Evolutionary conservation across 2,113 vertebrate genomes (phyloP), one percentile per base, ranked within the genome.

Genomic region (Ageneiosus marmoratus): DNA sequence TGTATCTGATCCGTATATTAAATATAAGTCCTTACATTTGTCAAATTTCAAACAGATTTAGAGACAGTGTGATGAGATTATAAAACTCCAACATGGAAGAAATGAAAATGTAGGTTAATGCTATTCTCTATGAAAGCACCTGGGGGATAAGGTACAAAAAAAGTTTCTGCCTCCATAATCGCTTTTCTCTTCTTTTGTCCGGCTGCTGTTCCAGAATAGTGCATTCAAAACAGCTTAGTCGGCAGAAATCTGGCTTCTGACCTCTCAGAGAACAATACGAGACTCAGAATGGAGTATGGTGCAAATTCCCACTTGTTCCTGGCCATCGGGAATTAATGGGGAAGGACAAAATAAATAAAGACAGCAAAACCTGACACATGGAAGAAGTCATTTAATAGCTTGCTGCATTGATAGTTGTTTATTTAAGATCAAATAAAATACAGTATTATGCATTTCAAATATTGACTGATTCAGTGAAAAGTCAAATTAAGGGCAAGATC

Each of bases 131-230:
- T 77, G 51, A 77, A 29, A 22, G 32, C 75, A 58, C 53, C 53
- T 77, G 53, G 55, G 73, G 75, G 75, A 77, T n/a, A 77, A 58
- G 53, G 53, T 77, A 77, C 12, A 77, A 77, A 77, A 55, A 9
- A 76, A 58, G 75, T 60, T 77, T 77, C 44, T 77, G 75, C 75
- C n/a, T 58, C 16, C 53, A 58, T 56, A 76, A 76, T 76, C 73
- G 10, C 16, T 58, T 58, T 41, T 41, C 50, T 55, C 22, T 44
- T 58, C 34, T 58, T 58, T 53, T 53, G 48, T 77, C 53, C 58
- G 75, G 11, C 22, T 77, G 75, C 34, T 9, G 55, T 53, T 77
- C 32, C 22, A 41, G 22, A 77, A 77, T 77, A 76, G 48, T 29
- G 20, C 7, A 2, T 48, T 75, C 20, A 75, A 48, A 53, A 75